Evolutionary conservation across 1,140 invertebrate species (phyloP).

Genomic region (Cardiocondyla obscurior): DNA sequence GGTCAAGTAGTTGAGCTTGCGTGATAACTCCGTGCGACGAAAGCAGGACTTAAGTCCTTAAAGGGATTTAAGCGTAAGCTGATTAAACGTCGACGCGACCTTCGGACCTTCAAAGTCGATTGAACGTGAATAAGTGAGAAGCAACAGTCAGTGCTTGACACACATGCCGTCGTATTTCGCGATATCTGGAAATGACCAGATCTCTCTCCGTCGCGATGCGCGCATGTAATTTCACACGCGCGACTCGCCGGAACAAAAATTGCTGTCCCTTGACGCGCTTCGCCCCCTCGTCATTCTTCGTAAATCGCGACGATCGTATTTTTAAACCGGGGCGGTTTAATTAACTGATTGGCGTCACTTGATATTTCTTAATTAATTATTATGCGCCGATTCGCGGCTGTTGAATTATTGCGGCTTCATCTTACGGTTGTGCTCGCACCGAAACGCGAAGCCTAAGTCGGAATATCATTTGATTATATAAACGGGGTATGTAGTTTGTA

Average conservation of each 20-base stretch:
- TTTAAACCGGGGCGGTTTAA: too few relatives aligned
- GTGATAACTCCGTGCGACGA: constrained; percentile 65
- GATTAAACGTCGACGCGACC: constrained; percentile 66
- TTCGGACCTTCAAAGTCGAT: constrained; percentile 57
- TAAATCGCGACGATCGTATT: too few relatives aligned
- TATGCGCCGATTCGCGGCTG: too few relatives aligned
- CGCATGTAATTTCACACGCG: not conserved
- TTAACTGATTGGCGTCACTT: not conserved
- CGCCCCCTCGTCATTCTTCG: too few relatives aligned
- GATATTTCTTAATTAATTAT: not conserved
- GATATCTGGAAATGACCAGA: not conserved
- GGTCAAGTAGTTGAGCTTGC: constrained; percentile 64
- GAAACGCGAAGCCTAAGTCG: not conserved
- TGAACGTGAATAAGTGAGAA: constrained; percentile 45
- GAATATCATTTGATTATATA: not conserved
- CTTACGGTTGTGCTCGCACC: not conserved
- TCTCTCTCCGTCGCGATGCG: not conserved
- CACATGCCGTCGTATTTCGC: constrained; percentile 15
- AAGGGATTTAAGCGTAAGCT: constrained; percentile 69
- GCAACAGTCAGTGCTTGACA: constrained; percentile 35
- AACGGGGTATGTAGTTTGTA: constrained; percentile 20
- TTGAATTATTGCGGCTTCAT: not conserved
- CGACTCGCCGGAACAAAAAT: not conserved
- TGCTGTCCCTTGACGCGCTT: too few relatives aligned
- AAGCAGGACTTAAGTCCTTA: constrained; percentile 65